Conservation (phyloP, 1,140 invertebrate species). For the roundworm (Caenorhabditis elegans) region DNA sequence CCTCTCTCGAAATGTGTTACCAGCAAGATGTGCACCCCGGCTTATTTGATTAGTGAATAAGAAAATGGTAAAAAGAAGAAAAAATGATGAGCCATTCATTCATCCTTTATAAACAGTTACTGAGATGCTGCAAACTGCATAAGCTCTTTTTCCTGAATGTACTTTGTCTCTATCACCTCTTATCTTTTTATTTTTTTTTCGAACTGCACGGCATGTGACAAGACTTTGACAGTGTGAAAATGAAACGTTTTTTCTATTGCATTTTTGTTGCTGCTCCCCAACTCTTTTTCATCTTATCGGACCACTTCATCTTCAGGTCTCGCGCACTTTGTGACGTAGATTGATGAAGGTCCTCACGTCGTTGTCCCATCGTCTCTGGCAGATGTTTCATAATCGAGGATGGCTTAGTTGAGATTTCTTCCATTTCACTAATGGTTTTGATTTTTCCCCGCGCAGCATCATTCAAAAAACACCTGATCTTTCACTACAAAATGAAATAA, state of each 20-base stretch:
- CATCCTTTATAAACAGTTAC: not conserved
- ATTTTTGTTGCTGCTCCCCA: no score
- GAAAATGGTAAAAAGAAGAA: not conserved
- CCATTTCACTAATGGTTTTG: not conserved
- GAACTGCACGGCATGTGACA: no score
- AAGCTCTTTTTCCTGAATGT: not conserved
- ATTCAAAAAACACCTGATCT: no score
- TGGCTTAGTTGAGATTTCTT: not conserved
- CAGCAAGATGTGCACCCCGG: not conserved
- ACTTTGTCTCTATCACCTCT: not conserved
- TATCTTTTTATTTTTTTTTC: not conserved
- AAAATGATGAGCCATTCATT: no score
- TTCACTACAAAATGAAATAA: no score
- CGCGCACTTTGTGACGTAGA: not conserved
- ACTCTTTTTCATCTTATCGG: not conserved
- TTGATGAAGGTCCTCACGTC: constrained; percentile 5
- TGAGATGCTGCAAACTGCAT: not conserved
- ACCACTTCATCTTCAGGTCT: constrained; percentile 10
- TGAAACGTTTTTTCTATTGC: no score
- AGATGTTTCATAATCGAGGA: constrained; percentile 23
- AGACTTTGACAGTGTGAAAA: no score
- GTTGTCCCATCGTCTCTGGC: not conserved
- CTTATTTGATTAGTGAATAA: constrained; percentile 24
- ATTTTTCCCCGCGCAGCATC: no score
- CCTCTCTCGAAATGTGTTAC: no score